Base-by-base conservation (phyloP, 1,140 invertebrate species). In the Diabrotica virgifera region DNA sequence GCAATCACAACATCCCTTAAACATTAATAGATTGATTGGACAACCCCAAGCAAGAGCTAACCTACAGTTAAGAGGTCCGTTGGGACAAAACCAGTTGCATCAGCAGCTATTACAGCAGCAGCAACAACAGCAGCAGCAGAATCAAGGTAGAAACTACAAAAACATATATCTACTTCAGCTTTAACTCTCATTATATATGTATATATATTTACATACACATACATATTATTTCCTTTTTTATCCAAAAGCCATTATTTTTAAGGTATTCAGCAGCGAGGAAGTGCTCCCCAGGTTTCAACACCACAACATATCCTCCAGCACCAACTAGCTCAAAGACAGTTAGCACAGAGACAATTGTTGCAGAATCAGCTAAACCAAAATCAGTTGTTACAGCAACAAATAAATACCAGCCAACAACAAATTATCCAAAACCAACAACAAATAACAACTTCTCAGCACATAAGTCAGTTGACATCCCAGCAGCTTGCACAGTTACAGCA, bases 401-500 rank as follows among this genome's bases (percentile, higher is more conserved):
- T 63, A 12, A 60, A 35, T 52, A 36, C 64, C 63, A 71, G 64
- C 54, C 67, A 66, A 59, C 63, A 68, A 63, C 61, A 36, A 13
- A 50, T 38, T 59, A 46, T 14, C 36, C 64, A 64, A 37, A 7
- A 52, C 8, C 57, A 65, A 40, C 56, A 54, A 6, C 51, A 55
- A 40, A 61, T 60, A 62, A 14, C 53, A 11, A 6, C 40, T 68
- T 74, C 66, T 76, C 77, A 70, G 63, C 69, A 77, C 60, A 65
- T 70, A 35, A 67, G 64, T 59, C 77, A 80, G 61, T 77, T 79
- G 65, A 70, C 63, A 60, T 74, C 74, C 54, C 78, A 80, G 37
- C 75, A 77, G 52, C 73, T 78, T 68, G 65, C 75, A 66, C 74
- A 80, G 65, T 63, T 75, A 6, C 79, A 80, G 51, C 78, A 80